Percentiles rank a stretch among this genome's conserved stretches.
Conservation (phyloP, 2,888 invertebrate species). For the Patella caerulea region DNA sequence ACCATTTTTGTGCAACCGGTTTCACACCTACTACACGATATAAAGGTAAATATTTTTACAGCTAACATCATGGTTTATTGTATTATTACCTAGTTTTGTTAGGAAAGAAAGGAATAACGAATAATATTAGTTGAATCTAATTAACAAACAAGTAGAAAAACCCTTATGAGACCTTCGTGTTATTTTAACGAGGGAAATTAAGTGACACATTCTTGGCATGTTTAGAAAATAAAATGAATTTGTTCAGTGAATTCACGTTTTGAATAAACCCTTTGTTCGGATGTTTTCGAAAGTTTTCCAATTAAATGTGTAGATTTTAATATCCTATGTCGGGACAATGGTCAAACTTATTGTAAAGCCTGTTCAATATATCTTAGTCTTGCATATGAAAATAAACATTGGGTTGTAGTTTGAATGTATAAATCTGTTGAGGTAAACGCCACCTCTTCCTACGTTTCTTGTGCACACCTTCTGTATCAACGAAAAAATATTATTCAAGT, state of each 20-base stretch:
- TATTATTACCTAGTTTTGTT: background rate
- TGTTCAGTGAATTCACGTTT: background rate
- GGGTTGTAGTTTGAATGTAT: background rate
- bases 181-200: background rate
- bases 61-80: conserved; percentile 7
- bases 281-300: background rate
- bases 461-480: too few species aligned
- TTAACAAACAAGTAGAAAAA: conserved; percentile 4
- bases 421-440: background rate
- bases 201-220: background rate
- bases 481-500: too few species aligned
- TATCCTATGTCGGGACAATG: background rate
- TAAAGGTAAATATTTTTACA: background rate
- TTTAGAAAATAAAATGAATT: background rate
- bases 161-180: background rate
- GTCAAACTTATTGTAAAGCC: background rate
- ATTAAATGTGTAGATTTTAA: background rate
- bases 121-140: conserved; percentile 4
- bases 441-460: background rate
- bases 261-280: background rate
- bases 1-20: background rate
- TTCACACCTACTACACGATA: background rate
- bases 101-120: background rate
- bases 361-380: background rate
- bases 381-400: background rate